Percentiles rank a stretch among this genome's conserved stretches.
Conservation (phyloP, 2,888 invertebrate genomes). For the Acholoe squamosa region DNA sequence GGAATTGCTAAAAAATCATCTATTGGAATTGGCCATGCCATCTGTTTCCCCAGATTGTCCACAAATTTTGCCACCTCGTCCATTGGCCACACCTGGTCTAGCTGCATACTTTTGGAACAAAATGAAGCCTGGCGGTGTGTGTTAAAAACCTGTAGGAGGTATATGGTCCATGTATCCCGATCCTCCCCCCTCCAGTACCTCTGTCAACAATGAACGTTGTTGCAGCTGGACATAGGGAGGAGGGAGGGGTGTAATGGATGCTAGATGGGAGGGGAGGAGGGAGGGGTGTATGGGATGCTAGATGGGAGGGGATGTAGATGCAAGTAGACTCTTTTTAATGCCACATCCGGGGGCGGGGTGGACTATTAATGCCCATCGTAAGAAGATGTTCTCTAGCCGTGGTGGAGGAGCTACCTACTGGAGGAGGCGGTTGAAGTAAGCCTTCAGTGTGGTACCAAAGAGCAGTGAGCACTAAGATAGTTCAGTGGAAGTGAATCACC, state of each 20-base stretch:
- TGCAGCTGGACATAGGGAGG: background rate
- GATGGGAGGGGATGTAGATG: background rate
- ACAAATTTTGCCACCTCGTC: too few species aligned
- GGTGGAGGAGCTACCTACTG: background rate
- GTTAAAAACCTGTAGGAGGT: too few species aligned
- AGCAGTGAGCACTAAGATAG: too few species aligned
- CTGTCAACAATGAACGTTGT: background rate
- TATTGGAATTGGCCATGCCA: too few species aligned
- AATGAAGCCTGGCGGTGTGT: too few species aligned
- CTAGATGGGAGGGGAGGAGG: background rate
- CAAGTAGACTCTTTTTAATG: slow-evolving; percentile 1
- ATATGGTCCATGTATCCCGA: background rate
- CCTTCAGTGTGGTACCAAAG: background rate
- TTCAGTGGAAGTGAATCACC: too few species aligned
- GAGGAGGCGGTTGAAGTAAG: background rate
- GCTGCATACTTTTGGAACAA: too few species aligned
- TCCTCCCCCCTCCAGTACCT: background rate
- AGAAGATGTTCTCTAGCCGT: background rate
- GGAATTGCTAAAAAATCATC: too few species aligned
- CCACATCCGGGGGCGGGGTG: slow-evolving; percentile 32
- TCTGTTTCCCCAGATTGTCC: too few species aligned
- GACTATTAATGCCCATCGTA: background rate
- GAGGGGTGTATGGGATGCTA: background rate
- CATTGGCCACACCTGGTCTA: too few species aligned
- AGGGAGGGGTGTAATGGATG: background rate